These are phyloP conservation scores for Gortyna flavago DNA, from an alignment of 2,888 invertebrate genomes.

Conservation along the genomic window DNA sequence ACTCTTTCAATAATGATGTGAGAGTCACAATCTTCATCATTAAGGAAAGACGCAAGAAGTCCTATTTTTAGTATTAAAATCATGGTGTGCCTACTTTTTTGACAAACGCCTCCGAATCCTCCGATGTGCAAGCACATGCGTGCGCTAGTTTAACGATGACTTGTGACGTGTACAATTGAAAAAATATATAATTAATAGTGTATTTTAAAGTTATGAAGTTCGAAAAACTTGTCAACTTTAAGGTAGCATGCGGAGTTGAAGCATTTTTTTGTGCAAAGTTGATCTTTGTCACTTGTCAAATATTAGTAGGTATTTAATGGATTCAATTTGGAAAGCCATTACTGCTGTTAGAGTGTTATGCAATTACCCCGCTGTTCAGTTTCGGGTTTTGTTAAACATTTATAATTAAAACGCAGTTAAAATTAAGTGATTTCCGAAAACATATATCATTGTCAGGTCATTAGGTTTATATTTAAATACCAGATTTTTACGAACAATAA, in stretches of 20 bases:
- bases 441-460: neutral
- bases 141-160: conserved; percentile 56
- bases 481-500: conserved; percentile 20
- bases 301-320: neutral
- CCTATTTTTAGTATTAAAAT: neutral
- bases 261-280: neutral
- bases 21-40: neutral
- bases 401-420: no score
- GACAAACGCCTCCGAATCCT: conserved; percentile 18
- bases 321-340: no score
- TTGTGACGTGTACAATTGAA: conserved; percentile 47
- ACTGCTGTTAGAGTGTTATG: no score
- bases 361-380: neutral
- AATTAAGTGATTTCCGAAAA: neutral
- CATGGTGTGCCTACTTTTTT: conserved; percentile 25
- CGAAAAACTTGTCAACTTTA: neutral
- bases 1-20: neutral
- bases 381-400: neutral
- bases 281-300: neutral
- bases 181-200: conserved; percentile 54
- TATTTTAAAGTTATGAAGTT: conserved; percentile 24
- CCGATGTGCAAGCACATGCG: conserved; percentile 48
- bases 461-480: conserved; percentile 12
- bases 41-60: neutral
- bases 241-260: neutral